A percentile compares a stretch with the other conserved stretches of the same genome.
Evolutionary conservation across 2,113 vertebrate species (phyloP).

Genomic region (Hemibagrus wyckioides): DNA sequence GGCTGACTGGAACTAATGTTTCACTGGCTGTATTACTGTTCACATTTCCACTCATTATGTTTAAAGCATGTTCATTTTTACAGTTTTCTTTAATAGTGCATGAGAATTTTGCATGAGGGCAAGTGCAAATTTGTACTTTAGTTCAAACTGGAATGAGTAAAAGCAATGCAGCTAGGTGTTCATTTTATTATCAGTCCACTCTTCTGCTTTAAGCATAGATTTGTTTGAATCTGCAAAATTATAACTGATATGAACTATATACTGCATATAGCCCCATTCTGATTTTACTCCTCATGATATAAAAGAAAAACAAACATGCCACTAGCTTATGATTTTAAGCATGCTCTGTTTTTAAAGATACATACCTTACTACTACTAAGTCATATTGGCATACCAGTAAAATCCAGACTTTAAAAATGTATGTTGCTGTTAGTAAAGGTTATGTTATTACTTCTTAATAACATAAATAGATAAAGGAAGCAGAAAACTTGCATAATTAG

Average conservation of each 20-base stretch:
- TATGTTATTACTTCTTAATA: neutral
- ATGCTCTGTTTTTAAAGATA: neutral
- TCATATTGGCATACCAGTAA: neutral
- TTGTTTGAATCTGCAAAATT: slow-evolving; percentile 10
- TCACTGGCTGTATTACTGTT: neutral
- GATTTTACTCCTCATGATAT: neutral
- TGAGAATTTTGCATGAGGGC: neutral
- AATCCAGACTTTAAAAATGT: neutral
- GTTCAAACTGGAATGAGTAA: neutral
- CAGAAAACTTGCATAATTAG: neutral
- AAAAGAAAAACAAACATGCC: neutral
- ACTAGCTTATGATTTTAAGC: neutral
- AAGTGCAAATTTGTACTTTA: neutral
- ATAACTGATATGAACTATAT: slow-evolving; percentile 29
- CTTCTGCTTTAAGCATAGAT: neutral
- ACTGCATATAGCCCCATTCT: neutral
- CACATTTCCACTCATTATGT: neutral
- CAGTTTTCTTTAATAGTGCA: neutral
- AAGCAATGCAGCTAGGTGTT: neutral
- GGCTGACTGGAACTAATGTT: neutral
- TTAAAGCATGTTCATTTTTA: neutral
- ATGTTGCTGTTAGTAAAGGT: neutral
- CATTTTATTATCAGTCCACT: neutral
- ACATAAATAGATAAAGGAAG: too few species aligned
- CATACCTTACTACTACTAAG: neutral